Conservation (phyloP, 2,888 invertebrate species). For the Andrena dorsata region DNA sequence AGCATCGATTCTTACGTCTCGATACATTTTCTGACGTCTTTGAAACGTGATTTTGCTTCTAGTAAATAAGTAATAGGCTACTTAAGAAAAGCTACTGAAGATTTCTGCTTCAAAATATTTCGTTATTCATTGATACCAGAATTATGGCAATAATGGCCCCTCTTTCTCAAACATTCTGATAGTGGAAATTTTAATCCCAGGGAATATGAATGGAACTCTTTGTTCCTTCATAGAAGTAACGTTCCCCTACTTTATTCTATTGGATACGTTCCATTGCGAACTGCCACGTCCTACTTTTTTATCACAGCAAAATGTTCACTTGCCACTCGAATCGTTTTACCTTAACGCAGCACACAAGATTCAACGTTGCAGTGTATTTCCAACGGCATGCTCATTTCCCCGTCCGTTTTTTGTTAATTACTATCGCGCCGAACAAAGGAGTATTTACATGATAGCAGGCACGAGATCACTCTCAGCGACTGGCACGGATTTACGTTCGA, state of each 20-base stretch:
- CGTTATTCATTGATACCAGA: no score
- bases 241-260: no score
- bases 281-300: no score
- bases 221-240: no score
- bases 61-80: no score
- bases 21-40: no score
- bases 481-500: slow-evolving; percentile 34
- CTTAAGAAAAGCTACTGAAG: no score
- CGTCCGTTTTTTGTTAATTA: slow-evolving; percentile 23
- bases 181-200: not conserved
- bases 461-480: slow-evolving; percentile 1
- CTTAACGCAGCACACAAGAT: not conserved
- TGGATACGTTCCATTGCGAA: no score
- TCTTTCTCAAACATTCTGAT: not conserved
- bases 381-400: not conserved
- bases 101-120: no score
- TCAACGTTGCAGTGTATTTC: not conserved
- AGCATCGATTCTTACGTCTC: not conserved
- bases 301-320: not conserved
- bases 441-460: slow-evolving; percentile 11
- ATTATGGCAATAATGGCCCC: not conserved
- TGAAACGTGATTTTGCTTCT: no score
- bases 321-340: not conserved
- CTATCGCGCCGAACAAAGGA: slow-evolving; percentile 24
- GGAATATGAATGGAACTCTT: no score